Evolutionary conservation across 2,113 vertebrate species (phyloP), one percentile per base, ranked within the genome.

Genomic region (Limanda limanda): DNA sequence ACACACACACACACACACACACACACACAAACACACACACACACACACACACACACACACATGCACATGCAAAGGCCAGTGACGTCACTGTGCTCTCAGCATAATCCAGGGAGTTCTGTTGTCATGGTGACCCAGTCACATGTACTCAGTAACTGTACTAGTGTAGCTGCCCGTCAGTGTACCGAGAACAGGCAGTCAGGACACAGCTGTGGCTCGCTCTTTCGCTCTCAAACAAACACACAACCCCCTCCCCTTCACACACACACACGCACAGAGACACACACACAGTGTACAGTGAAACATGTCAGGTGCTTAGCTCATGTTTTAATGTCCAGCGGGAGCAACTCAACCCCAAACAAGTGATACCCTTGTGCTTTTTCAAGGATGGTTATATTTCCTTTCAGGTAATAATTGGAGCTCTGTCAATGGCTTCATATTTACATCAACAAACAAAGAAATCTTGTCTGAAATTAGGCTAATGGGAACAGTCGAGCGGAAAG

Each of bases 71-170:
- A 71, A 45, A 77, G 62, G 68, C 51, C 60, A 24, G 73, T 85
- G 87, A 91, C 47, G 73, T 92, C 81, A 80, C 85, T 68, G 42
- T 67, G 73, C 84, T 79, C 86, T 67, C 79, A 81, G 76, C 77
- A 88, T 78, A 88, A 90, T 81, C 83, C 70, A 58, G 86, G 85
- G 90, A 91, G 64, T 76, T 70, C 70, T 73, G 92, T 94, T 91
- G 92, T 89, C 87, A 94, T 93, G 91, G 92, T 37, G 88, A 92
- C 89, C 78, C 35, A 69, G 71, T 79, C 89, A 71, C 84, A 89
- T 88, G 85, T 68, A 76, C 82, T 86, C 61, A 73, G 81, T 68
- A 77, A 81, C 81, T 85, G 79, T 81, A 86, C 70, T 24, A 68
- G 47, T 77, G 70, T 61, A 71, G 64, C 71, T 45, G 86, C 68